Conservation (phyloP, 1,140 invertebrate species). For the Yoshiicerus persimilis region DNA sequence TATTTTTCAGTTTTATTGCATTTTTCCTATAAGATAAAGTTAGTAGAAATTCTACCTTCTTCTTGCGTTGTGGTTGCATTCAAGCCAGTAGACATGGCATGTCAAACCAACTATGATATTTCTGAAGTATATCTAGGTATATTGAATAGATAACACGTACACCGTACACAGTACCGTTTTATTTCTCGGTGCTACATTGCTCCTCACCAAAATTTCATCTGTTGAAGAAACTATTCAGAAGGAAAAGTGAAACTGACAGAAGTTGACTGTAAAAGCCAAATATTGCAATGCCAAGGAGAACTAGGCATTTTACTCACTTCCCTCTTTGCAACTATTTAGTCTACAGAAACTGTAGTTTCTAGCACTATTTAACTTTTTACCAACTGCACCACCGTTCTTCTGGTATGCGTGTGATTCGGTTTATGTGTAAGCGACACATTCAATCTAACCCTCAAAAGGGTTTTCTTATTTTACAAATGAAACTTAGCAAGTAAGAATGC, state of each 20-base stretch:
- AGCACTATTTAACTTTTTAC: not conserved
- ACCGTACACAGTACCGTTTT: too few relatives aligned
- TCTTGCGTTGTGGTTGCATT: not conserved
- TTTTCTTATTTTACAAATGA: not conserved
- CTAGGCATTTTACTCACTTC: not conserved
- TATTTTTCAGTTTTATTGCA: not conserved
- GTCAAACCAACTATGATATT: not conserved
- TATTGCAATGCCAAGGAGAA: slow-evolving; percentile 14
- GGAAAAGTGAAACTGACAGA: slow-evolving; percentile 16
- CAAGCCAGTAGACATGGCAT: too few relatives aligned
- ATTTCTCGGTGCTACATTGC: not conserved
- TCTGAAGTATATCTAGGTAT: not conserved
- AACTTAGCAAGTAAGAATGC: not conserved
- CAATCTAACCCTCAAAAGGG: not conserved
- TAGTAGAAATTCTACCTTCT: not conserved
- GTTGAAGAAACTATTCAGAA: slow-evolving; percentile 14
- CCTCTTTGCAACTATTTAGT: not conserved
- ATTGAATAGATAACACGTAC: too few relatives aligned
- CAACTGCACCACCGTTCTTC: not conserved
- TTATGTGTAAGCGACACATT: not conserved
- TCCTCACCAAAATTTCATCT: slow-evolving; percentile 2
- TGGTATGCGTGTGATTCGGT: too few relatives aligned
- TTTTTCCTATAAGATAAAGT: not conserved
- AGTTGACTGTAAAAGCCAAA: slow-evolving; percentile 13
- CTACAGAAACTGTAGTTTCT: not conserved